A percentile compares a stretch with the other conserved stretches of the same genome.
Conservation (phyloP, 2,888 invertebrate species). For the Patella caerulea region DNA sequence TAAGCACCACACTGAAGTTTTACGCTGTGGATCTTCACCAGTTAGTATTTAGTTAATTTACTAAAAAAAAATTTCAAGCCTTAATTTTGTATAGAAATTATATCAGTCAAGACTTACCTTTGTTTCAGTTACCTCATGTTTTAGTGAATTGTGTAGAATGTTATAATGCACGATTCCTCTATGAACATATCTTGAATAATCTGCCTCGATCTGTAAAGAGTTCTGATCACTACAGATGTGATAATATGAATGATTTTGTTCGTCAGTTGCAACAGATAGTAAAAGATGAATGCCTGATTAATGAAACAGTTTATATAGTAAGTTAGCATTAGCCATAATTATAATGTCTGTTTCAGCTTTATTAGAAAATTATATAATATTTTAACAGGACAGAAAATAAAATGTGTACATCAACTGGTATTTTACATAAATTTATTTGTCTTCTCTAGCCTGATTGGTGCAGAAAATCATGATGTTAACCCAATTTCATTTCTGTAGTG, state of each 20-base stretch:
- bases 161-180: constrained; percentile 82
- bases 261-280: constrained; percentile 50
- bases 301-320: constrained; percentile 64
- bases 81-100: too few species aligned
- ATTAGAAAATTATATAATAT: too few species aligned
- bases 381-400: neutral
- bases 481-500: too few species aligned
- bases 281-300: constrained; percentile 40
- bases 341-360: neutral
- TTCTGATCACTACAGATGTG: constrained; percentile 54
- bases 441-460: too few species aligned
- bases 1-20: too few species aligned
- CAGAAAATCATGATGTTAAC: too few species aligned
- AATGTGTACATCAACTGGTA: neutral
- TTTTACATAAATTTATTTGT: too few species aligned
- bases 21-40: too few species aligned
- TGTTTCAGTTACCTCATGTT: constrained; percentile 72
- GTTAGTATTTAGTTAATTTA: too few species aligned
- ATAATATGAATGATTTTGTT: constrained; percentile 69
- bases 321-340: constrained; percentile 33
- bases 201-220: constrained; percentile 69
- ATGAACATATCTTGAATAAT: constrained; percentile 81
- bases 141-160: constrained; percentile 87
- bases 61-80: too few species aligned
- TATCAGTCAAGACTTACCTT: neutral